These are phyloP conservation scores for Camelus dromedarius DNA, from an alignment of 2,113 vertebrate species.

Conservation along the genomic window DNA sequence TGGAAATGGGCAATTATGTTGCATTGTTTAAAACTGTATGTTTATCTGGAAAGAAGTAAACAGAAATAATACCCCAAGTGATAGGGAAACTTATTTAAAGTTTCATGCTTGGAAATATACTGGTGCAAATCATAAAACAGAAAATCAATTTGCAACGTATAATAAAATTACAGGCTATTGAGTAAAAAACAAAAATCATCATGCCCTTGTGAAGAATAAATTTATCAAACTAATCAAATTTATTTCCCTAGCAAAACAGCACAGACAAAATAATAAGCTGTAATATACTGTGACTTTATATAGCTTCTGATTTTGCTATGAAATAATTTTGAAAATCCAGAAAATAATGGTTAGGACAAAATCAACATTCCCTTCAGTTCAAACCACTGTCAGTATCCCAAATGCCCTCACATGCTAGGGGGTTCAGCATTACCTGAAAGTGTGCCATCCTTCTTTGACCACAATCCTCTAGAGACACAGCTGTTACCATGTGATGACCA, in stretches of 20 bases:
- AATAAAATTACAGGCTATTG: constrained; percentile 10
- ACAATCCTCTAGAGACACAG: not conserved
- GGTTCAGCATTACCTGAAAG: not conserved
- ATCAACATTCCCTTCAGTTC: not conserved
- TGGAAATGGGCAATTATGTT: not conserved
- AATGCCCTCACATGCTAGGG: not conserved
- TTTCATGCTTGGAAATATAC: not conserved
- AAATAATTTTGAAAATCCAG: not conserved
- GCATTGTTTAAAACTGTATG: not conserved
- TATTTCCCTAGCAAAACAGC: not conserved
- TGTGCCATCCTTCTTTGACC: not conserved
- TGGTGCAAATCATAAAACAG: not conserved
- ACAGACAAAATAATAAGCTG: constrained; percentile 26
- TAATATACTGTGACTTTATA: not conserved
- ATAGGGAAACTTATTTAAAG: not conserved
- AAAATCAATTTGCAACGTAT: constrained; percentile 37
- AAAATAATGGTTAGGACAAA: not conserved
- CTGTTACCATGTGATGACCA: not conserved
- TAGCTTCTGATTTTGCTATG: not conserved
- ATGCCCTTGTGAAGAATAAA: not conserved
- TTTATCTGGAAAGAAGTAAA: not conserved
- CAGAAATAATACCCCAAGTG: not conserved
- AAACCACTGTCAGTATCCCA: not conserved
- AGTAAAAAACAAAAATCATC: not conserved
- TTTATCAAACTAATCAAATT: constrained; percentile 46